Conservation (phyloP, 35 echinoderm and acorn worm species). For the Apostichopus californicus region DNA sequence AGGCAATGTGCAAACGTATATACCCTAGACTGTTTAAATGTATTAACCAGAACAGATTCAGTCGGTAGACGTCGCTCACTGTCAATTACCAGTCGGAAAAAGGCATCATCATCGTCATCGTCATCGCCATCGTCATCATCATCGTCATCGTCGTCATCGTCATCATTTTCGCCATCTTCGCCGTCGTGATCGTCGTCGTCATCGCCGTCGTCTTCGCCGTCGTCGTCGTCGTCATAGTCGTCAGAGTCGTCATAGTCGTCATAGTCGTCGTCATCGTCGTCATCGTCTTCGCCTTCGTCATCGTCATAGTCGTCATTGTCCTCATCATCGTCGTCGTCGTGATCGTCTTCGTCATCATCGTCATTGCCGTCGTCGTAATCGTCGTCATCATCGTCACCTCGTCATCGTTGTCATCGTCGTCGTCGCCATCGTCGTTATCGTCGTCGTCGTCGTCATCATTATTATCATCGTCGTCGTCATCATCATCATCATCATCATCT, state of each 20-base stretch:
- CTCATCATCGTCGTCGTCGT: neutral
- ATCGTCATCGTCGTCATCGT: too few species aligned
- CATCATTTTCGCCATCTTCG: too few species aligned
- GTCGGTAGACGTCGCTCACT: too few species aligned
- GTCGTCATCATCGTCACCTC: neutral
- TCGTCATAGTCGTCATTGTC: constrained; percentile 10
- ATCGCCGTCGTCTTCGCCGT: neutral
- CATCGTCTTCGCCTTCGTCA: neutral
- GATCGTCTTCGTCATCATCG: neutral
- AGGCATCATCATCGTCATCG: neutral
- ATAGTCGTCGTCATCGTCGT: neutral
- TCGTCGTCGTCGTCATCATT: neutral
- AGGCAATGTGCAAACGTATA: too few species aligned
- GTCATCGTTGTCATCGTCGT: neutral
- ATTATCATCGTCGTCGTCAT: neutral
- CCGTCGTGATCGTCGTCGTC: too few species aligned
- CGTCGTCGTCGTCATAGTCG: constrained; percentile 27
- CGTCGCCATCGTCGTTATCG: constrained; percentile 15
- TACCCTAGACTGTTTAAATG: too few species aligned
- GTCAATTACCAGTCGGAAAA: too few species aligned
- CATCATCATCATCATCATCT: constrained; percentile 1
- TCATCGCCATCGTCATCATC: neutral
- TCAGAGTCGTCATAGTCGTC: constrained; percentile 9
- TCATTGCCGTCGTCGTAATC: neutral
- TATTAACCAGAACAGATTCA: too few species aligned